A percentile compares a stretch with the other conserved stretches of the same genome.
phyloP scores from a whole-genome alignment of 2,888 invertebrate genomes.

The Camponotus fellah region DNA sequence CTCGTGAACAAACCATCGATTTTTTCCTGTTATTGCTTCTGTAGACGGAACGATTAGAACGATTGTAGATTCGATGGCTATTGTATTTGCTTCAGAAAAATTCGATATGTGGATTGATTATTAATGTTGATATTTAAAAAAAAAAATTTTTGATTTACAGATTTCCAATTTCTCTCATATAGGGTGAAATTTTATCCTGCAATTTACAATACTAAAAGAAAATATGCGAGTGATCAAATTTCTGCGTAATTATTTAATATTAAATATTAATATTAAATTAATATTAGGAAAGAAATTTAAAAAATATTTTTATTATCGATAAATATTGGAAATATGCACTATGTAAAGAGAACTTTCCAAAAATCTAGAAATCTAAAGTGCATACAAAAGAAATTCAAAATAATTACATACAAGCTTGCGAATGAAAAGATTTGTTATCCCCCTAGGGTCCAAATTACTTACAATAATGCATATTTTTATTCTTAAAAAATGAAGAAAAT shows the following conservation, averaged over 20 bases:
- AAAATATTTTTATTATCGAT: too few relatives aligned
- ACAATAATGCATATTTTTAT: not conserved
- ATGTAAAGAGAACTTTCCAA: too few relatives aligned
- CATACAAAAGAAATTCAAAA: too few relatives aligned
- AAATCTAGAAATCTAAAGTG: too few relatives aligned
- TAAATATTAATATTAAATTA: not conserved
- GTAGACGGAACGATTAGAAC: conserved; percentile 1
- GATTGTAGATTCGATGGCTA: conserved; percentile 23
- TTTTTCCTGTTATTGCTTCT: not conserved
- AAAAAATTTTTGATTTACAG: not conserved
- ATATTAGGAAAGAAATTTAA: too few relatives aligned
- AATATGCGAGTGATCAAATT: not conserved
- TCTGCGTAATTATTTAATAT: not conserved
- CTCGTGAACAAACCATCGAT: conserved; percentile 16
- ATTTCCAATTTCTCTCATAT: not conserved
- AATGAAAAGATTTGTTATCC: too few relatives aligned
- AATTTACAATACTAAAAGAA: not conserved
- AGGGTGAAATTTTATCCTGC: not conserved
- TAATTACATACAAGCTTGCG: too few relatives aligned
- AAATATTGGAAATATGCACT: too few relatives aligned
- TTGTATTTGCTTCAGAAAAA: conserved; percentile 8
- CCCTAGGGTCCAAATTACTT: not conserved
- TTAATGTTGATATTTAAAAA: not conserved
- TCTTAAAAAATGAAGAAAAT: not conserved
- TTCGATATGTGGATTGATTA: not conserved